Evolutionary conservation across 2,113 vertebrate genomes (phyloP).

Genomic region (Sitta europaea): DNA sequence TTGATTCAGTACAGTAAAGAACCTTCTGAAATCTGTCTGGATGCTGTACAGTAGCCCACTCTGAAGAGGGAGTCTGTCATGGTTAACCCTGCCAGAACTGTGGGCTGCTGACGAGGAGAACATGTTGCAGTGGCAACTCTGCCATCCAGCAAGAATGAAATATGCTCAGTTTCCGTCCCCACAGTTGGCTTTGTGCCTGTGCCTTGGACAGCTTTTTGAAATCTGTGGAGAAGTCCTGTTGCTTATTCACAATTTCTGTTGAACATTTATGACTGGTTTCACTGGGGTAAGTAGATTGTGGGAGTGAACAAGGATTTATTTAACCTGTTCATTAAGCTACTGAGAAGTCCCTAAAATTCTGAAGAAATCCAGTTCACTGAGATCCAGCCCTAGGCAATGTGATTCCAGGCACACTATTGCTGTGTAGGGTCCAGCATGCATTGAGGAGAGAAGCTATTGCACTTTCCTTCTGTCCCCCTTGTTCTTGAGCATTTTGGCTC

Average conservation of each 20-base stretch:
- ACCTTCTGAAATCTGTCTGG: not conserved
- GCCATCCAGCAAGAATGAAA: conserved; percentile 28
- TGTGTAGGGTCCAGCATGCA: not conserved
- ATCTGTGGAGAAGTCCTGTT: not conserved
- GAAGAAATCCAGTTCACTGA: not conserved
- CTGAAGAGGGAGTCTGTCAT: conserved; percentile 10
- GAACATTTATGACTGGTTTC: not conserved
- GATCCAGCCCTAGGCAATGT: not conserved
- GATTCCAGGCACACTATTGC: not conserved
- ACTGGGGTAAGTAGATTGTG: not conserved
- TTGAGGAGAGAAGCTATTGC: not conserved
- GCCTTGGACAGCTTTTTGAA: not conserved
- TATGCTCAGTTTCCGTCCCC: conserved; percentile 1
- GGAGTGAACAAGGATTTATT: not conserved
- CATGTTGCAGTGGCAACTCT: conserved; percentile 32
- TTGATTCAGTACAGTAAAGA: not conserved
- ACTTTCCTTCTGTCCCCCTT: not conserved
- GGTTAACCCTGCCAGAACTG: conserved; percentile 29
- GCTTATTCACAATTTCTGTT: conserved; percentile 1
- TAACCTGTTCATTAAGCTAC: not conserved
- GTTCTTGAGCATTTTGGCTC: not conserved
- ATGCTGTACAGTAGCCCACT: not conserved
- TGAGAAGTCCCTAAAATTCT: not conserved
- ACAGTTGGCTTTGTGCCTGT: not conserved
- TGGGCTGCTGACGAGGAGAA: conserved; percentile 40